Base-by-base conservation (phyloP, 2,888 invertebrate genomes). In the Horisme vitalbata region DNA sequence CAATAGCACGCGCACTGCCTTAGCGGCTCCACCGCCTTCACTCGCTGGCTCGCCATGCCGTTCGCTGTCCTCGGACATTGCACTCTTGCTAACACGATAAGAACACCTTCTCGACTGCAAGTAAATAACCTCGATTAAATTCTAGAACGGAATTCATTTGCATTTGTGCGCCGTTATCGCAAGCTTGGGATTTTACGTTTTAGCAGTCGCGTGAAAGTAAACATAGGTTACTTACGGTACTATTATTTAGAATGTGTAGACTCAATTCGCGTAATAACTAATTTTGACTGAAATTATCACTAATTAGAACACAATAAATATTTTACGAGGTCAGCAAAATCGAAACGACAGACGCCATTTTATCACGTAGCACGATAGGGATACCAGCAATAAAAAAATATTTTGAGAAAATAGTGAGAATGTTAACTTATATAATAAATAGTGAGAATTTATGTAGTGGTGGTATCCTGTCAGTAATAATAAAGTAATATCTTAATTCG, bases 1-100 rank as follows among this genome's bases (percentile, higher is more conserved):
- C 78, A 94, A 85, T 68, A 91, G 85, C 75, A 93, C 90, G 62
- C 93, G 91, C 63, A 91, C 87, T 67, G 75, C 64, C 70, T 62
- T 91, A 83, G 65, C 88, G 87, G 58, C 91, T 86, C 81, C 91
- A 89, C 79, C 83, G 82, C 61, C 76, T 63, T 84, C 85, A 71
- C 72, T 78, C 77, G 79, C 79, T 73, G 80, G 67, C 75, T 87
- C 88, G 69, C 79, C 85, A 70, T 83, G 85, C 66, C 85, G 83
- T 65, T 86, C 88, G 69, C 75, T 78, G 75, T 88, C 88, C 76
- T 88, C 88, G 81, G 88, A 88, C 88, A 88, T 88, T 85, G 85
- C 88, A 86, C 86, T 83, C 83, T 79, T 72, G 80, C 77, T 71
- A 83, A 73, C 70, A 81, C 59, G 71, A 71, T 71, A 79, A 72